These are phyloP conservation scores for Apamea epomidion DNA, from an alignment of 2,888 invertebrate genomes.

Conservation along the genomic window DNA sequence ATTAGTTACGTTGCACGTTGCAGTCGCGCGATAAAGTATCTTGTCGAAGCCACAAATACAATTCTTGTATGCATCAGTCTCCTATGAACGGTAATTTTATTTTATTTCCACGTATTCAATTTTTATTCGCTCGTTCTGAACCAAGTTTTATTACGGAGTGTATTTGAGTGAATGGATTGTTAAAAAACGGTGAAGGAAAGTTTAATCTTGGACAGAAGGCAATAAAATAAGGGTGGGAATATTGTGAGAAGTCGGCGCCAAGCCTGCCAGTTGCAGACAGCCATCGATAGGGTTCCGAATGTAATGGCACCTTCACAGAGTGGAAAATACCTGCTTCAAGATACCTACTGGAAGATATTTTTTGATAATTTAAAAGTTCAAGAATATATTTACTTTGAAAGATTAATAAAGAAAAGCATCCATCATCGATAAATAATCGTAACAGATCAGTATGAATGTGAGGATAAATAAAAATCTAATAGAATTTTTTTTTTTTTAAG, in stretches of 20 bases:
- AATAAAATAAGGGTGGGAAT: slow-evolving; percentile 89
- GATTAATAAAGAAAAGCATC: background rate
- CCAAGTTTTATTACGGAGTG: slow-evolving; percentile 74
- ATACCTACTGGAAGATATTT: background rate
- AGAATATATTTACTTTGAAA: background rate
- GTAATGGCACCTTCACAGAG: slow-evolving; percentile 74
- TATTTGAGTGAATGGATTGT: slow-evolving; percentile 78
- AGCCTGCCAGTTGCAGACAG: slow-evolving; percentile 89
- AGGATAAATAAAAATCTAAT: too few relatives aligned
- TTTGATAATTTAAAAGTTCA: background rate
- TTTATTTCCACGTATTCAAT: slow-evolving; percentile 66
- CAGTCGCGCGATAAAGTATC: slow-evolving; percentile 25
- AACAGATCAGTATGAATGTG: too few relatives aligned
- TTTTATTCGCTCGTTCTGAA: slow-evolving; percentile 64
- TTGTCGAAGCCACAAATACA: slow-evolving; percentile 41
- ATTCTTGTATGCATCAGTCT: slow-evolving; percentile 39
- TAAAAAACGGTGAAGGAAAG: slow-evolving; percentile 81
- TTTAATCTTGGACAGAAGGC: slow-evolving; percentile 89
- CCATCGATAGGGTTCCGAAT: slow-evolving; percentile 87
- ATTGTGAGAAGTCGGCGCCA: slow-evolving; percentile 86
- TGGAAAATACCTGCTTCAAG: slow-evolving; percentile 63
- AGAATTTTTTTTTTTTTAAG: too few relatives aligned
- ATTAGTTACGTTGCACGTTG: slow-evolving; percentile 39
- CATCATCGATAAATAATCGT: too few relatives aligned
- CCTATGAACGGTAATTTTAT: slow-evolving; percentile 38